phyloP scores from a whole-genome alignment of 2,888 invertebrate genomes.

The Agrenia bidenticulata region DNA sequence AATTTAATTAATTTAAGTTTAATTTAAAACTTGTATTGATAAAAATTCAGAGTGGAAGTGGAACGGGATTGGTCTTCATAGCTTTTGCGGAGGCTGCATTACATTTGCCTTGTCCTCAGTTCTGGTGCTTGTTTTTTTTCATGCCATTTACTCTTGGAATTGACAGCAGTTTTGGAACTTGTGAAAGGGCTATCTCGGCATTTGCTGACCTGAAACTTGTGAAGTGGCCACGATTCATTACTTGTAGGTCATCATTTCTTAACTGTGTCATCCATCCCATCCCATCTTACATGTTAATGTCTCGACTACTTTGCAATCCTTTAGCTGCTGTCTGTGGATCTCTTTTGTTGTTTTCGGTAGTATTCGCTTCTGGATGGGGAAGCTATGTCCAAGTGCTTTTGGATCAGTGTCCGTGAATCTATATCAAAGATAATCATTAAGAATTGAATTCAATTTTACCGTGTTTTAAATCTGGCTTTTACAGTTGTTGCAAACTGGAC shows the following conservation, averaged over 20 bases:
- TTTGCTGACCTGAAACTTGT: conserved; percentile 22
- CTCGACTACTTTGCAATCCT: background rate
- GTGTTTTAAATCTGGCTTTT: background rate
- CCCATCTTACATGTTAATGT: no score
- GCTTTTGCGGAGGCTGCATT: conserved; percentile 35
- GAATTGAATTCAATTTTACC: background rate
- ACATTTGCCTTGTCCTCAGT: conserved; percentile 17
- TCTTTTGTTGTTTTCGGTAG: background rate
- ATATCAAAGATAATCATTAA: background rate
- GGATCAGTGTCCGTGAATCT: conserved; percentile 30
- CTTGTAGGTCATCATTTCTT: no score
- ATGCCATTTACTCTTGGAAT: conserved; percentile 39
- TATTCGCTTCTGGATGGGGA: conserved; percentile 36
- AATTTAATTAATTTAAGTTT: background rate
- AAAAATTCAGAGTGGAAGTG: conserved; percentile 27
- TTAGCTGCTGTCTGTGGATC: conserved; percentile 20
- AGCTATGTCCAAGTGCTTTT: conserved; percentile 32
- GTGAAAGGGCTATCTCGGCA: conserved; percentile 29
- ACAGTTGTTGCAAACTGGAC: conserved; percentile 38
- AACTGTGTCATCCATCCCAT: no score
- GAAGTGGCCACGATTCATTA: conserved; percentile 17
- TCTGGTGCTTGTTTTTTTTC: conserved; percentile 36
- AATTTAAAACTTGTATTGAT: background rate
- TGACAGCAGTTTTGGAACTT: conserved; percentile 33
- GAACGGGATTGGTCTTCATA: conserved; percentile 40